Conservation (phyloP, 2,113 vertebrate genomes). For the Oophaga pumilio region DNA sequence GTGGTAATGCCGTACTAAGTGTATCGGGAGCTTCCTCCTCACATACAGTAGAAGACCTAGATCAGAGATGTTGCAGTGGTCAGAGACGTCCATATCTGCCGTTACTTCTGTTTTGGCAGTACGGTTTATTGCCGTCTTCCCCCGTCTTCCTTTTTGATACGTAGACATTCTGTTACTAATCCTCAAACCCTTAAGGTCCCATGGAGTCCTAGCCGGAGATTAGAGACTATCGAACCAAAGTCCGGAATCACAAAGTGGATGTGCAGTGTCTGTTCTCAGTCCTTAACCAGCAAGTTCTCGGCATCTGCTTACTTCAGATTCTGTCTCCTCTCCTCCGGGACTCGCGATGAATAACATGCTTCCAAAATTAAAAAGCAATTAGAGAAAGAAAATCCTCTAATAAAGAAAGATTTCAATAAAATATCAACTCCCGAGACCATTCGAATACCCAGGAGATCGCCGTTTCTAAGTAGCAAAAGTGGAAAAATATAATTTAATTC, state of each 20-base stretch:
- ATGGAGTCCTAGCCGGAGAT: conserved; percentile 28
- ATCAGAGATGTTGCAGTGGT: neutral
- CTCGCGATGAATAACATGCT: conserved; percentile 49
- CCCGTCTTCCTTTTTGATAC: conserved; percentile 24
- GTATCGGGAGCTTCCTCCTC: too few species aligned
- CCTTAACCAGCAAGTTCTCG: conserved; percentile 7
- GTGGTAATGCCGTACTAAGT: too few species aligned
- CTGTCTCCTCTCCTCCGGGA: conserved; percentile 21
- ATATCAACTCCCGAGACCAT: conserved; percentile 31
- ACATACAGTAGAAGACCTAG: too few species aligned
- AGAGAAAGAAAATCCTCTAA: conserved; percentile 41
- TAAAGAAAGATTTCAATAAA: conserved; percentile 51
- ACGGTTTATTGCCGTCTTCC: neutral
- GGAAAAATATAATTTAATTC: neutral
- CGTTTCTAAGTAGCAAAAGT: conserved; percentile 2
- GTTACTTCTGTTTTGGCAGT: neutral
- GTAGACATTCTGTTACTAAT: conserved; percentile 27
- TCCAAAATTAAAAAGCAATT: conserved; percentile 57
- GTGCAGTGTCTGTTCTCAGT: neutral
- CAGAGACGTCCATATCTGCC: neutral
- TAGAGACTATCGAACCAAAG: conserved; percentile 31
- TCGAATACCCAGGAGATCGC: neutral
- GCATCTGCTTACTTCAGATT: conserved; percentile 46
- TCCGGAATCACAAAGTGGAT: conserved; percentile 5
- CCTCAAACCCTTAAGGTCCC: conserved; percentile 9